Evolutionary conservation across 2,888 invertebrate species (phyloP).

Genomic region (Coelopa pilipes): DNA sequence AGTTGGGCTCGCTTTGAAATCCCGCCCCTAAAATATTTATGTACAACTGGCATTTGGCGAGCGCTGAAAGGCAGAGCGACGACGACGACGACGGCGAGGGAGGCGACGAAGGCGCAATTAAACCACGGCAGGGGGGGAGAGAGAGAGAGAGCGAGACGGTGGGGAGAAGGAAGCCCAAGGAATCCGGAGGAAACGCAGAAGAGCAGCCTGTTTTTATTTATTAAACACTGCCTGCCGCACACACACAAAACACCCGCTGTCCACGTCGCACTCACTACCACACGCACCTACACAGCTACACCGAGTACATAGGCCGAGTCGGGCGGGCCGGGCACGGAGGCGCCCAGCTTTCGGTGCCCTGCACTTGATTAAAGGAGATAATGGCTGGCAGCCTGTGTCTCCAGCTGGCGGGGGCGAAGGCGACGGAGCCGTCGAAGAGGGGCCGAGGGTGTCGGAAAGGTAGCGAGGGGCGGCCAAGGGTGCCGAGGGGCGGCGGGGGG

Average conservation of each 20-base stretch:
- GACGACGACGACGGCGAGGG: no score
- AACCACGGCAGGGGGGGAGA: not conserved
- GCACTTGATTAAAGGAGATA: constrained; percentile 42
- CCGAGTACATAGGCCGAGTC: not conserved
- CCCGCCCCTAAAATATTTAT: constrained; percentile 65
- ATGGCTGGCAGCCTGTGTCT: constrained; percentile 29
- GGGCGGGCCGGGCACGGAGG: not conserved
- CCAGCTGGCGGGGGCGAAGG: no score
- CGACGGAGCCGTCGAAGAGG: no score
- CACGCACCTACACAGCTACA: not conserved
- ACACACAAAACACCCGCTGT: constrained; percentile 4
- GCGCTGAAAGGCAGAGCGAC: constrained; percentile 13
- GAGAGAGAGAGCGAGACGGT: not conserved
- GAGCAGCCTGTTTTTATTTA: constrained; percentile 37
- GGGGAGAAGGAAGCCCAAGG: not conserved
- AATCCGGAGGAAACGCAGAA: constrained; percentile 35
- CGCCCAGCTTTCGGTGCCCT: constrained; percentile 35
- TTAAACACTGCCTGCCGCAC: constrained; percentile 31
- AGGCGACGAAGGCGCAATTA: constrained; percentile 1
- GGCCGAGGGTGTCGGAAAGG: no score
- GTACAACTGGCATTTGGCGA: constrained; percentile 38
- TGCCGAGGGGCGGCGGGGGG: no score
- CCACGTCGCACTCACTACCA: no score
- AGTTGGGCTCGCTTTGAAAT: constrained; percentile 49
- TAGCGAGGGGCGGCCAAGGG: no score